A percentile compares a stretch with the other conserved stretches of the same genome.
phyloP scores from a whole-genome alignment of 2,113 vertebrate species.

The Lepisosteus osseus region DNA sequence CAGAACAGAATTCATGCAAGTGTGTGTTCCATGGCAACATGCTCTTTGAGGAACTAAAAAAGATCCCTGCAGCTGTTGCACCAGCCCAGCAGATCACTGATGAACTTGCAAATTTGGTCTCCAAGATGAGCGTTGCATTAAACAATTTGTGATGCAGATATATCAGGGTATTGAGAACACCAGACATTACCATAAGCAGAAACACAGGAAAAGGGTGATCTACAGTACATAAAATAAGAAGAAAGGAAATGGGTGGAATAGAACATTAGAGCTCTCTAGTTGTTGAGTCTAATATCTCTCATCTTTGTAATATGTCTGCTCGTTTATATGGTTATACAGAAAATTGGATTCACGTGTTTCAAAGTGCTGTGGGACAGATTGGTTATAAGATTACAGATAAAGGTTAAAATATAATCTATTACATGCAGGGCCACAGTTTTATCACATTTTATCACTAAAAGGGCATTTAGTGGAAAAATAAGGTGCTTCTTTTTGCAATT shows the following conservation, averaged over 20 bases:
- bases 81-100: neutral
- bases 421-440: too few relatives aligned
- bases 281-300: too few relatives aligned
- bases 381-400: neutral
- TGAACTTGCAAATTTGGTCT: too few relatives aligned
- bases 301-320: too few relatives aligned
- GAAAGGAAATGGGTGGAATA: too few relatives aligned
- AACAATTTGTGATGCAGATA: neutral
- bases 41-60: conserved; percentile 16
- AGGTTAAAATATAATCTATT: too few relatives aligned
- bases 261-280: too few relatives aligned
- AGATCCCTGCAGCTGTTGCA: conserved; percentile 1
- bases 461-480: too few relatives aligned
- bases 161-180: neutral
- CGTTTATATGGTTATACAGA: neutral
- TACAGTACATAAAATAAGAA: neutral
- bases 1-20: conserved; percentile 34
- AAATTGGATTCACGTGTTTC: neutral
- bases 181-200: neutral
- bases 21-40: conserved; percentile 26
- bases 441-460: too few relatives aligned
- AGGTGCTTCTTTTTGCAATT: too few relatives aligned
- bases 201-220: neutral
- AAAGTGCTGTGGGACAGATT: neutral
- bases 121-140: too few relatives aligned